Conservation (phyloP, 2,888 invertebrate genomes). For the Diabrotica balteata region DNA sequence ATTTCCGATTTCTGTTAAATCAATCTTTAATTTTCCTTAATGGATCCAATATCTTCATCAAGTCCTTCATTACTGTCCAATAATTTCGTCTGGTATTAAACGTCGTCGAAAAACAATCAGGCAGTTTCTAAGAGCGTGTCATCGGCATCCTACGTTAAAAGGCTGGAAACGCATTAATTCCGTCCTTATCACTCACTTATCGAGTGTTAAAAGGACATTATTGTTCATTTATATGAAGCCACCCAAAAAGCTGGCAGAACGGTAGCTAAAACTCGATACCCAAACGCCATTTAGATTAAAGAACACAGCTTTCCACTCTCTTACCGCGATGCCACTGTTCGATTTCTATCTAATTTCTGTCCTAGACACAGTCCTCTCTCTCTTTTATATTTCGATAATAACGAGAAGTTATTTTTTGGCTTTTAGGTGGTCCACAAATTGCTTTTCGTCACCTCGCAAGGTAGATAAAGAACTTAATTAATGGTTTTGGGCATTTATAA, state of each 20-base stretch:
- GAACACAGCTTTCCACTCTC: conserved; percentile 51
- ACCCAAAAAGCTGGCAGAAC: conserved; percentile 49
- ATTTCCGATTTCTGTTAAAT: conserved; percentile 5
- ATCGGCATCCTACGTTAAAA: conserved; percentile 32
- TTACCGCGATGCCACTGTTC: conserved; percentile 43
- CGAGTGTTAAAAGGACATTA: conserved; percentile 50
- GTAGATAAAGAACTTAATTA: conserved; percentile 27
- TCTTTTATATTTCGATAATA: conserved; percentile 25
- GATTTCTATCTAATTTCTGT: conserved; percentile 34
- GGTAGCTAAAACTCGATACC: conserved; percentile 46
- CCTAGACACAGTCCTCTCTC: conserved; percentile 21
- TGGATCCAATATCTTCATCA: conserved; percentile 20
- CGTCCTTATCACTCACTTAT: conserved; percentile 40
- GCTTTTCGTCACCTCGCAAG: conserved; percentile 31
- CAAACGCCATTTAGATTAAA: conserved; percentile 49
- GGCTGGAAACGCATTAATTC: conserved; percentile 36
- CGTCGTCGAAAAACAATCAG: conserved; percentile 19
- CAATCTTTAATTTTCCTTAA: conserved; percentile 13
- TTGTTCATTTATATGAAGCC: conserved; percentile 49
- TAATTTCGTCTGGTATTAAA: conserved; percentile 16
- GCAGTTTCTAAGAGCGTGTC: conserved; percentile 27
- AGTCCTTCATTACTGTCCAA: background rate
- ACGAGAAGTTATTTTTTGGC: conserved; percentile 27
- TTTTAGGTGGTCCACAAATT: conserved; percentile 41
- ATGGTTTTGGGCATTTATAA: conserved; percentile 3